Base-by-base conservation (phyloP, 1,140 invertebrate genomes). In the Trichonephila clavata region DNA sequence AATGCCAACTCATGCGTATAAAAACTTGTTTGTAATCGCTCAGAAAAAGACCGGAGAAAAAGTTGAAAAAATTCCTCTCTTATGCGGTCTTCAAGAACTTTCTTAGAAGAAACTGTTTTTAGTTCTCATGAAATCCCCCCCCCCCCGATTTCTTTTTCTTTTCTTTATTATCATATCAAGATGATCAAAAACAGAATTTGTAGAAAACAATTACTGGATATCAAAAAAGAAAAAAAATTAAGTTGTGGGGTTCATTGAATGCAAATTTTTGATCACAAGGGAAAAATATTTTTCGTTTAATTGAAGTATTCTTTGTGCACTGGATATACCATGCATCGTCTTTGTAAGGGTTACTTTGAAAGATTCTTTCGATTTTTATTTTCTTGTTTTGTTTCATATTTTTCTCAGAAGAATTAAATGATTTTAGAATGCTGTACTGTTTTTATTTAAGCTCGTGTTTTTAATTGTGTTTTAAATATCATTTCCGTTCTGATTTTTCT, bases 21-120 rank as follows among this genome's bases (percentile, higher is more conserved):
- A 3, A 39, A 77, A 77, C 71, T 77, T 77, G 71, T 77, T 77
- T 77, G 32, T 77, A 77, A 77, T 77, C 18, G 71, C 27, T 16
- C 71, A 32, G 50, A 13, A 50, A 32, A 50, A 50, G 50, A 50
- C 50, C 50, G 50, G 10, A 7, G 32, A 71, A 77, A 39, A 77
- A 27, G 32, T 39, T 77, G 16, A 7, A 77, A 77, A 77, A 39
- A 39, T 39, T 39, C 71, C 27, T 32, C 14, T 32, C 7, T 39
- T 77, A 18, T 39, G 27, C 32, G 14, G 14, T 77, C 27, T 77
- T 77, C 18, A 50, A 39, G 71, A 77, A 77, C 14, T 77, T 77
- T 77, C 71, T 77, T n/a, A n/a, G n/a, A 32, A 39, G 71, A 77
- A 77, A 27, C 27, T 68, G n/a, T 32, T 32, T 27, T 77, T 16